These are phyloP conservation scores for Melanogrammus aeglefinus DNA, from an alignment of 2,797 vertebrate genomes.

Conservation along the genomic window DNA sequence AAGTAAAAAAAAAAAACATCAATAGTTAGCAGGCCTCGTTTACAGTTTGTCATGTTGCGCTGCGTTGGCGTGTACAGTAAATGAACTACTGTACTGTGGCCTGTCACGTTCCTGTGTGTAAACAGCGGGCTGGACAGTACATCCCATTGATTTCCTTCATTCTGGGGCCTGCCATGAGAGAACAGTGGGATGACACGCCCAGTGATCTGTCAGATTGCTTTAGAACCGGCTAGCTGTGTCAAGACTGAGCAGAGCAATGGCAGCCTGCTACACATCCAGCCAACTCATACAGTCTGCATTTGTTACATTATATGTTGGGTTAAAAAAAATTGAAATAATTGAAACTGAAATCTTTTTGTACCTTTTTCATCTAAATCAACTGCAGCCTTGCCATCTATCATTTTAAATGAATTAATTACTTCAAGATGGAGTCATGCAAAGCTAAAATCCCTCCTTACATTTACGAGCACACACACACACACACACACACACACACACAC, in stretches of 20 bases:
- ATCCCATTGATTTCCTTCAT: conserved; percentile 52
- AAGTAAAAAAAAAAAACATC: neutral
- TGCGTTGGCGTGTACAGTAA: neutral
- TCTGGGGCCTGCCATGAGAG: conserved; percentile 45
- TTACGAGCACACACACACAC: neutral
- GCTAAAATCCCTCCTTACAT: neutral
- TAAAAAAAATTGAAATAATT: neutral
- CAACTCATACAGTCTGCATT: neutral
- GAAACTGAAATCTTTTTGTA: neutral
- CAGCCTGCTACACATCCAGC: neutral
- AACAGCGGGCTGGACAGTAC: conserved; percentile 39
- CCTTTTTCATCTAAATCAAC: neutral
- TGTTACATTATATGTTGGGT: neutral
- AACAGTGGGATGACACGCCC: conserved; percentile 48
- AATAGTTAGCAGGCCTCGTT: neutral
- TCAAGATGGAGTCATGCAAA: neutral
- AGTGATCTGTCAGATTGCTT: conserved; percentile 52
- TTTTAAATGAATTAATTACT: neutral
- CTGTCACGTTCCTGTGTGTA: conserved; percentile 50
- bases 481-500: neutral
- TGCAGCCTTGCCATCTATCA: neutral
- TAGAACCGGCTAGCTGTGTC: conserved; percentile 50
- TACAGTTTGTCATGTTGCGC: neutral
- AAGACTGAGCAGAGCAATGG: neutral
- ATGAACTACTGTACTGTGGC: conserved; percentile 10